These are phyloP conservation scores for Verasper variegatus DNA, from an alignment of 2,113 vertebrate species.

Conservation along the genomic window DNA sequence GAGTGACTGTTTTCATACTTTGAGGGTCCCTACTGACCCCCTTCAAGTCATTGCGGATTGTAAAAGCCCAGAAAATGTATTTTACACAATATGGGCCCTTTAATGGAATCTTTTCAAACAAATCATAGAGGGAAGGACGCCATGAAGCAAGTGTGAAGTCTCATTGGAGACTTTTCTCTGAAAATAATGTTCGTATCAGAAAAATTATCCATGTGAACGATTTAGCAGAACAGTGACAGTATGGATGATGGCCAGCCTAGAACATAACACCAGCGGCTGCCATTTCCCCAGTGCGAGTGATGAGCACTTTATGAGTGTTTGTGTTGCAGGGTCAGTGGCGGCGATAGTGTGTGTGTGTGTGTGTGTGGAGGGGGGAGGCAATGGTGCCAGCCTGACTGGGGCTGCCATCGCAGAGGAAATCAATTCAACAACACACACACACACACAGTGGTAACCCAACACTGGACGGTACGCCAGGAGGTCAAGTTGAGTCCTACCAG, in stretches of 20 bases:
- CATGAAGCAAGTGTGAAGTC: slow-evolving; percentile 48
- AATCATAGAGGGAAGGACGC: slow-evolving; percentile 58
- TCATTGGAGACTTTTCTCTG: slow-evolving; percentile 83
- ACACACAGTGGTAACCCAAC: slow-evolving; percentile 86
- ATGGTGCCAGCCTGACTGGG: slow-evolving; percentile 96
- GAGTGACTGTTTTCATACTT: no score
- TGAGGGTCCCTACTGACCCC: no score
- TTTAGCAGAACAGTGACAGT: slow-evolving; percentile 64
- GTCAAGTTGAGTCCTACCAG: slow-evolving; percentile 83
- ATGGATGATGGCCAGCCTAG: slow-evolving; percentile 77
- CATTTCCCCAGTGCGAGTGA: slow-evolving; percentile 85
- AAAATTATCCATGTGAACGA: slow-evolving; percentile 85
- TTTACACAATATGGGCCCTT: no score
- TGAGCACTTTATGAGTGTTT: slow-evolving; percentile 66
- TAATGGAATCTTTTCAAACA: slow-evolving; percentile 17
- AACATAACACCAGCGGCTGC: slow-evolving; percentile 90
- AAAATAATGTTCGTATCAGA: slow-evolving; percentile 88
- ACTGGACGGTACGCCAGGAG: slow-evolving; percentile 72
- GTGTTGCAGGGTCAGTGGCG: neutral
- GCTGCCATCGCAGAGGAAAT: slow-evolving; percentile 95
- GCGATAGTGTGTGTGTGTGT: slow-evolving; percentile 57
- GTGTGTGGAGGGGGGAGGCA: slow-evolving; percentile 74
- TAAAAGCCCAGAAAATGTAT: no score
- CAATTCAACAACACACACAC: slow-evolving; percentile 85
- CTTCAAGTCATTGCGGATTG: no score